Conservation (phyloP, 2,888 invertebrate species). For the Nephrotoma flavescens region DNA sequence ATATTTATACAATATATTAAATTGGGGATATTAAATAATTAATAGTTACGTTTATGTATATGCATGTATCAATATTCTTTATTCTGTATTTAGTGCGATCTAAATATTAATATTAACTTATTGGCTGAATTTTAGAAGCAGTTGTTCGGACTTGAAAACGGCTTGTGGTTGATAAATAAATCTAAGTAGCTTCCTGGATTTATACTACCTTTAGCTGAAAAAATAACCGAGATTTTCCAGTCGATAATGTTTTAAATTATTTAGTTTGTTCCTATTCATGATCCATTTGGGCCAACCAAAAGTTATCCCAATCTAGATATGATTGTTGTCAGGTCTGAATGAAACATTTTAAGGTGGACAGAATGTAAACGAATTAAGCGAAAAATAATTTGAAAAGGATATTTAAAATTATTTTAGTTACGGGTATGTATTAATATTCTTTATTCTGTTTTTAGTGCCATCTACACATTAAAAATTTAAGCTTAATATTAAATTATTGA, state of each 20-base stretch:
- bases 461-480: neutral
- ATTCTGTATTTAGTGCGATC: too few species aligned
- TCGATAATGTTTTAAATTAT: slow-evolving; percentile 52
- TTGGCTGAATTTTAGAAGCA: slow-evolving; percentile 52
- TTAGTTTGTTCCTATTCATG: slow-evolving; percentile 68
- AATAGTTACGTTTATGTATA: too few species aligned
- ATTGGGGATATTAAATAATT: neutral
- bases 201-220: slow-evolving; percentile 63
- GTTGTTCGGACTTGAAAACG: slow-evolving; percentile 58
- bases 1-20: neutral
- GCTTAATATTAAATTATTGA: neutral
- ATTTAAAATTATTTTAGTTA: neutral
- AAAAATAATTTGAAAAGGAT: slow-evolving; percentile 40
- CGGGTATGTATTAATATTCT: neutral
- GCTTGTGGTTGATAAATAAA: slow-evolving; percentile 80
- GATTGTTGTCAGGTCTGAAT: slow-evolving; percentile 76
- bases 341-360: slow-evolving; percentile 75
- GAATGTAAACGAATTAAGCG: slow-evolving; percentile 73
- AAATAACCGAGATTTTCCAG: slow-evolving; percentile 63
- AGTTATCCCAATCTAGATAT: slow-evolving; percentile 57
- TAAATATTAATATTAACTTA: too few species aligned
- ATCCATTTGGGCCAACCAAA: slow-evolving; percentile 89
- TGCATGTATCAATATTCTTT: too few species aligned
- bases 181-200: slow-evolving; percentile 75
- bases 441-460: neutral